Conservation (phyloP, 2,888 invertebrate species). For the Zygaena filipendulae region DNA sequence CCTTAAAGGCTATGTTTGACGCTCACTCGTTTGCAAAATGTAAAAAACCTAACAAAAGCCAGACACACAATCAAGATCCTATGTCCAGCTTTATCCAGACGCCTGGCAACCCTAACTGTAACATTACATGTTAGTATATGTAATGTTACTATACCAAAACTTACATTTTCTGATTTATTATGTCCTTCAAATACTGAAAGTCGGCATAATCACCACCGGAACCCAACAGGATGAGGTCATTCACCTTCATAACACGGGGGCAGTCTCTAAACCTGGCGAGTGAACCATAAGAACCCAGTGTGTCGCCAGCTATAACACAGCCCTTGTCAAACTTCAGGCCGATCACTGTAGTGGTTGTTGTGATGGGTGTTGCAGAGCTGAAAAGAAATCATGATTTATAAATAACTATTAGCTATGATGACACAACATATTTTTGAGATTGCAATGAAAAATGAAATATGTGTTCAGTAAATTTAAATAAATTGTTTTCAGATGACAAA, state of each 20-base stretch:
- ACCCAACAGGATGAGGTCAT: constrained; percentile 88
- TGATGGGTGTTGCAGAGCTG: constrained; percentile 74
- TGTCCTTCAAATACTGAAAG: constrained; percentile 88
- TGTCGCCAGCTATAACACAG: constrained; percentile 92
- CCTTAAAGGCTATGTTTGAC: no score
- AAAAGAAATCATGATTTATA: constrained; percentile 7
- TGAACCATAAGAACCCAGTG: constrained; percentile 93
- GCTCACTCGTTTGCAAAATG: no score
- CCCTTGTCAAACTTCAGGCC: constrained; percentile 90
- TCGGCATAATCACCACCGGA: constrained; percentile 97
- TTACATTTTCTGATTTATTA: constrained; percentile 89
- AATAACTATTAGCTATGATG: constrained; percentile 1
- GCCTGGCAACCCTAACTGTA: no score
- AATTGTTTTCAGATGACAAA: no score
- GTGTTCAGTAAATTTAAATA: no score
- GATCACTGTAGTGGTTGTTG: constrained; percentile 92
- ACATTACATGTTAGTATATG: no score
- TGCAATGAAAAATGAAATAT: no score
- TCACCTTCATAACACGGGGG: constrained; percentile 87
- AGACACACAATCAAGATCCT: no score
- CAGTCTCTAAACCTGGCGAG: constrained; percentile 89
- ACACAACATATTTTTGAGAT: no score
- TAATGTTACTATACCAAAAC: no score
- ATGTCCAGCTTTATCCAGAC: no score
- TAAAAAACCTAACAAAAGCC: no score